Percentiles rank a stretch among this genome's conserved stretches.
phyloP scores from a whole-genome alignment of 30 jellyfish, hydroid and myxozoan species.

The Nemopilema nomurai region DNA sequence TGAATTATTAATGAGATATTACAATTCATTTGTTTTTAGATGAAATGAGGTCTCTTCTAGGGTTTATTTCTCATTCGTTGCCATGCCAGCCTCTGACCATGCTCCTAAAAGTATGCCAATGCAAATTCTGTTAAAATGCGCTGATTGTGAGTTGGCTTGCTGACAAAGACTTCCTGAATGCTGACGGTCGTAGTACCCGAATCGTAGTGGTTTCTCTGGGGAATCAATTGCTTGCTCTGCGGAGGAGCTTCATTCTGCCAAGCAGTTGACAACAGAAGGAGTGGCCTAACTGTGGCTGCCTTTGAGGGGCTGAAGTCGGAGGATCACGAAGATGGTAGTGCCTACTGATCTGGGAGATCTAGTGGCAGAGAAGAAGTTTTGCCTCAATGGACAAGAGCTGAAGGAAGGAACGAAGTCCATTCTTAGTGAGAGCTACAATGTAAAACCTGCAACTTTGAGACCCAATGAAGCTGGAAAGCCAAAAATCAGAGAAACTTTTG shows the following conservation, averaged over 20 bases:
- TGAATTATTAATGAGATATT: too few species aligned
- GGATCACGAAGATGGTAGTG: constrained; percentile 21
- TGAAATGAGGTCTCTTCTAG: neutral
- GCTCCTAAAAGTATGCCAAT: too few species aligned
- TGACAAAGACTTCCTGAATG: too few species aligned
- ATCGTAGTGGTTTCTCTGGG: too few species aligned
- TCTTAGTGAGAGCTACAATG: neutral
- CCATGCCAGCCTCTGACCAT: too few species aligned
- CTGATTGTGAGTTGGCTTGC: too few species aligned
- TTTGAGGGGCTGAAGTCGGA: neutral
- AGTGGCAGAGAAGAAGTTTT: constrained; percentile 15
- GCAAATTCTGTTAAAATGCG: too few species aligned
- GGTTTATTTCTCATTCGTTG: too few species aligned
- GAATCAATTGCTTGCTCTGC: too few species aligned
- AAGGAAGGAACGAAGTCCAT: constrained; percentile 7
- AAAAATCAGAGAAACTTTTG: constrained; percentile 50
- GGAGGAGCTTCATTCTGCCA: neutral
- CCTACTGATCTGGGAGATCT: constrained; percentile 4
- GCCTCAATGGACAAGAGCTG: constrained; percentile 1
- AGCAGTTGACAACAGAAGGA: constrained; percentile 8
- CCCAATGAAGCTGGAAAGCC: constrained; percentile 16
- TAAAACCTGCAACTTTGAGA: neutral
- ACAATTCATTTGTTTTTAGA: neutral
- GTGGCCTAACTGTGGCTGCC: constrained; percentile 13
- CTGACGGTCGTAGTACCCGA: too few species aligned